Evolutionary conservation across 2,888 invertebrate genomes (phyloP), one percentile per base, ranked within the genome.

Genomic region (Ornithoptera alexandrae): DNA sequence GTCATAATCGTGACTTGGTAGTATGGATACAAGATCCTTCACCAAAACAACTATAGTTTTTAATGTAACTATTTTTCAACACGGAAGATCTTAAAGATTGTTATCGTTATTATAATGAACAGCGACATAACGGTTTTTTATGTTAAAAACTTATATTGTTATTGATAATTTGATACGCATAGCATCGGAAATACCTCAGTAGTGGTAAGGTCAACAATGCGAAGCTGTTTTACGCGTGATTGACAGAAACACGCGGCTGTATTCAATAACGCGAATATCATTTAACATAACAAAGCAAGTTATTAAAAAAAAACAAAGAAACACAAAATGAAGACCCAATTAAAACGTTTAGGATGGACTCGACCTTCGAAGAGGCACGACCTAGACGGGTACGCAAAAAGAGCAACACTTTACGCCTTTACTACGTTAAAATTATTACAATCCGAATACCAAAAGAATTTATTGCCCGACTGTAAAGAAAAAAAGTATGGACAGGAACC

Each of bases 291-390:
- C 61, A 69, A 68, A 62, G 24, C 65, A 67, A 69, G 6, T 67
- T 62, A 56, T 62, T 12, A 42, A 62, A 53, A 69, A 73, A 75
- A 74, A 77, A 75, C 72, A 72, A 73, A 74, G 77, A 77, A 76
- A 75, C 63, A 72, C 77, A 81, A 76, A 79, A 74, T 72, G 70
- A 75, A 75, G 75, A 74, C 74, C 81, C 78, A 81, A 84, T 79
- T 79, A 81, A 75, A 77, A 74, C 74, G 75, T 78, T 74, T 76
- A 76, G 72, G 76, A 71, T 73, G 59, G 70, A 68, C 65, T 70
- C 65, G 82, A 84, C 86, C 86, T 86, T 83, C 78, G 57, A 72
- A 78, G 79, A 78, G 83, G 83, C 86, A 78, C 83, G 86, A 86
- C 84, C 86, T 83, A 83, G 80, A 81, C 79, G 71, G 71, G 24